These are phyloP conservation scores for Papilio polytes DNA, from an alignment of 1,140 invertebrate species.

Conservation along the genomic window DNA sequence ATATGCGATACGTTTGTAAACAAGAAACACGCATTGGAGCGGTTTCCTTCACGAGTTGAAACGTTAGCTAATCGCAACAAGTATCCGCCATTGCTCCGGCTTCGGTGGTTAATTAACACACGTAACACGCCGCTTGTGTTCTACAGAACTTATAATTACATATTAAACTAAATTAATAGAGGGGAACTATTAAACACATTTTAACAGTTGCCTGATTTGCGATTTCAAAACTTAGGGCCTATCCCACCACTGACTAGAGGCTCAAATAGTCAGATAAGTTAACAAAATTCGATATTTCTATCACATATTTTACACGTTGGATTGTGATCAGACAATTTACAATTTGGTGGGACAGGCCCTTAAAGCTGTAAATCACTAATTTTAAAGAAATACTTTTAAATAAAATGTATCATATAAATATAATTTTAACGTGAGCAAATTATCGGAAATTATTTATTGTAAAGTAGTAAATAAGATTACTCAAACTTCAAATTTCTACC, in stretches of 20 bases:
- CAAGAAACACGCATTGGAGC: neutral
- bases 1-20: neutral
- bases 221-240: too few relatives aligned
- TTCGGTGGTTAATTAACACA: neutral
- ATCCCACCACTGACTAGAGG: too few relatives aligned
- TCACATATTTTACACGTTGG: too few relatives aligned
- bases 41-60: neutral
- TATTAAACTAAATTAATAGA: neutral
- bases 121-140: neutral
- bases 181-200: neutral
- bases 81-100: slow-evolving; percentile 1
- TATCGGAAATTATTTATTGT: neutral
- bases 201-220: neutral
- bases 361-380: neutral
- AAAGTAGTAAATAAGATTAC: neutral
- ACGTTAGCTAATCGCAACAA: slow-evolving; percentile 15
- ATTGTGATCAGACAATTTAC: too few relatives aligned
- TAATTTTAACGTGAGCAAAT: neutral
- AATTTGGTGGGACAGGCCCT: too few relatives aligned
- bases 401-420: neutral
- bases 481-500: too few relatives aligned
- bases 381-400: neutral
- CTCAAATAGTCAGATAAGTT: too few relatives aligned
- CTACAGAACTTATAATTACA: neutral
- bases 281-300: too few relatives aligned